Conservation (phyloP, 2,113 vertebrate genomes). For the Dunckerocampus dactyliophorus region DNA sequence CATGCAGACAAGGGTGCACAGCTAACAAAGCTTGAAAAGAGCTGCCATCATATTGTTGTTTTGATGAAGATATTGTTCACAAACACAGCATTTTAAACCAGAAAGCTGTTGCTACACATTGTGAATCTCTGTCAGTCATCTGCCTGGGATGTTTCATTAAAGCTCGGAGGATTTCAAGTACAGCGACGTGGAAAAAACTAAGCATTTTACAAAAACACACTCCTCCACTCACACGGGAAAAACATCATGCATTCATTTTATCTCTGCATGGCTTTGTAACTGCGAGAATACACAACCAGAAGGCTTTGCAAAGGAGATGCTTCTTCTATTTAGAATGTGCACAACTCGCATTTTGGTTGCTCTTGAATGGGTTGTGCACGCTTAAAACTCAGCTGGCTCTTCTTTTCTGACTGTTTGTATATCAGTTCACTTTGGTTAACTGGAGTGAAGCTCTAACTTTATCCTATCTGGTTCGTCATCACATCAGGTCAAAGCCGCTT, state of each 20-base stretch:
- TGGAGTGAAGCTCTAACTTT: constrained; percentile 47
- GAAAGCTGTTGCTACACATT: constrained; percentile 45
- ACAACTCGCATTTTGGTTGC: constrained; percentile 65
- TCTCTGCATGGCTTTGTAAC: constrained; percentile 63
- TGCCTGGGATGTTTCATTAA: constrained; percentile 69
- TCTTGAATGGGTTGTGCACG: constrained; percentile 50
- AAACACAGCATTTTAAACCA: constrained; percentile 31
- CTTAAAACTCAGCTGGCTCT: constrained; percentile 43
- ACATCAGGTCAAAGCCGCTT: constrained; percentile 53
- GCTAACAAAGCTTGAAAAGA: constrained; percentile 44
- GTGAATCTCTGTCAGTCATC: constrained; percentile 47
- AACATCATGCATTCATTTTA: constrained; percentile 52
- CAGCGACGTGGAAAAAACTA: constrained; percentile 46
- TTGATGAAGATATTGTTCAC: constrained; percentile 24
- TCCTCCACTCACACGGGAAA: constrained; percentile 27
- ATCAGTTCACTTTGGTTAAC: constrained; percentile 75
- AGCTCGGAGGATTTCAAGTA: constrained; percentile 76
- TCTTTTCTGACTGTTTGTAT: constrained; percentile 57
- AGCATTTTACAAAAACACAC: constrained; percentile 28
- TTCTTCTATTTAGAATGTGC: constrained; percentile 53
- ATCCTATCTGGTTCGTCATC: constrained; percentile 48
- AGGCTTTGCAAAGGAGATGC: constrained; percentile 42
- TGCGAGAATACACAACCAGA: constrained; percentile 50
- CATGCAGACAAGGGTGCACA: constrained; percentile 59
- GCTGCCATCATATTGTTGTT: constrained; percentile 35